Conservation (phyloP, 2,888 invertebrate genomes). For the Ypsolopha sequella region DNA sequence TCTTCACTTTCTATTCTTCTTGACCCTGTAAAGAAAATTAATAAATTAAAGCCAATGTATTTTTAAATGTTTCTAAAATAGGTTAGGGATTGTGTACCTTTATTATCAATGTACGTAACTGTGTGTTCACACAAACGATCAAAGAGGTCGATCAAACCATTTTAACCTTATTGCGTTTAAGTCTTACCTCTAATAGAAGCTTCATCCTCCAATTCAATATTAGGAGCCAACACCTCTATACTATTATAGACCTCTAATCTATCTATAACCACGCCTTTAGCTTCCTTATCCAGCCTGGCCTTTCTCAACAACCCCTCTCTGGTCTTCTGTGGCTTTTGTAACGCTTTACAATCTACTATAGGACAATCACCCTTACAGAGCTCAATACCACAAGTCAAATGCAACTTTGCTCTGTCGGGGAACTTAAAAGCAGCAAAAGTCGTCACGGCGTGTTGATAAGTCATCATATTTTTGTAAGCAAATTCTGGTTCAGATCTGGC, state of each 20-base stretch:
- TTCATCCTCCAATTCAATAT: conserved; percentile 78
- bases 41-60: too few relatives aligned
- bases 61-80: too few relatives aligned
- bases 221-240: conserved; percentile 83
- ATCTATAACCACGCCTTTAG: conserved; percentile 72
- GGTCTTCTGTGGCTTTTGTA: conserved; percentile 55
- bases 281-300: conserved; percentile 59
- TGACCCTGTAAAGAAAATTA: conserved; percentile 37
- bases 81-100: too few relatives aligned
- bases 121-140: too few relatives aligned
- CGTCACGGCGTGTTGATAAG: conserved; percentile 64
- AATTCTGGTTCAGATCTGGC: conserved; percentile 44
- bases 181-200: conserved; percentile 58
- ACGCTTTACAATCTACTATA: conserved; percentile 64
- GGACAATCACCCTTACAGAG: conserved; percentile 81
- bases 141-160: neutral
- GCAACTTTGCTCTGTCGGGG: conserved; percentile 82
- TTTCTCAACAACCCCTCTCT: conserved; percentile 56
- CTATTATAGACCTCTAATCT: conserved; percentile 83
- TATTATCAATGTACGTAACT: too few relatives aligned
- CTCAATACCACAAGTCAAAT: conserved; percentile 82
- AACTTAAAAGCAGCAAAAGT: conserved; percentile 87
- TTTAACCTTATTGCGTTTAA: too few relatives aligned
- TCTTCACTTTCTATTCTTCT: conserved; percentile 54
- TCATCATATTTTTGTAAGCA: conserved; percentile 59